Evolutionary conservation across 2,113 vertebrate genomes (phyloP).

Genomic region (Hydropotes inermis): DNA sequence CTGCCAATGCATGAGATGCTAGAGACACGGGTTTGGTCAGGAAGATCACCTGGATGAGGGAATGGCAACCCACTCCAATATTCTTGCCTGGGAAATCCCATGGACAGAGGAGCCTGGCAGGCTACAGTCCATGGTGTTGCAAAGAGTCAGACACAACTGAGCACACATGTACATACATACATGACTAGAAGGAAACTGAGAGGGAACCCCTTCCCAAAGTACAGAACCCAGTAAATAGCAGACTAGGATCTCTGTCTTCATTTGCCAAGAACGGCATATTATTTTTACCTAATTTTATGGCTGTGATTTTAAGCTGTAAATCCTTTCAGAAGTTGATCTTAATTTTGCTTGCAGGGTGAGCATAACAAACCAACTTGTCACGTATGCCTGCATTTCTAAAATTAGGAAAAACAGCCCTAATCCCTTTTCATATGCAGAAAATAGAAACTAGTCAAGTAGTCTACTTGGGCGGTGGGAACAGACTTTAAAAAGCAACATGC

Average conservation of each 20-base stretch:
- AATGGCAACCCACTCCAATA: background rate
- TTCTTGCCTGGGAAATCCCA: background rate
- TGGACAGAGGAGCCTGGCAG: background rate
- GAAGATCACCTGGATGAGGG: background rate
- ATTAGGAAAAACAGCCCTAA: conserved; percentile 44
- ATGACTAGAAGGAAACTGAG: background rate
- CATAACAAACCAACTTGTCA: conserved; percentile 50
- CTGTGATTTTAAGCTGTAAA: conserved; percentile 45
- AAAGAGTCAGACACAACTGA: background rate
- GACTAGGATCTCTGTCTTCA: conserved; percentile 30
- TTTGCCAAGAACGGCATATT: conserved; percentile 54
- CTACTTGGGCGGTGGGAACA: conserved; percentile 32
- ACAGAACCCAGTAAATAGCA: background rate
- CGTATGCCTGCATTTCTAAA: conserved; percentile 48
- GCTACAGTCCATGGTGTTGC: background rate
- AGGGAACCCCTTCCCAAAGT: background rate
- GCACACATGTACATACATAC: background rate
- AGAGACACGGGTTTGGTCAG: background rate
- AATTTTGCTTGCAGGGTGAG: conserved; percentile 48
- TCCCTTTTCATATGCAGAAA: conserved; percentile 49
- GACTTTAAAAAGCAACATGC: conserved; percentile 38
- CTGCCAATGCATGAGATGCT: background rate
- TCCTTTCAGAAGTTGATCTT: conserved; percentile 54
- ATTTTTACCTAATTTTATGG: conserved; percentile 53
- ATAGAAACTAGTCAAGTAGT: conserved; percentile 52